A percentile compares a stretch with the other conserved stretches of the same genome.
Conservation (phyloP, 2,797 vertebrate species). For the Aphelocoma californica region DNA sequence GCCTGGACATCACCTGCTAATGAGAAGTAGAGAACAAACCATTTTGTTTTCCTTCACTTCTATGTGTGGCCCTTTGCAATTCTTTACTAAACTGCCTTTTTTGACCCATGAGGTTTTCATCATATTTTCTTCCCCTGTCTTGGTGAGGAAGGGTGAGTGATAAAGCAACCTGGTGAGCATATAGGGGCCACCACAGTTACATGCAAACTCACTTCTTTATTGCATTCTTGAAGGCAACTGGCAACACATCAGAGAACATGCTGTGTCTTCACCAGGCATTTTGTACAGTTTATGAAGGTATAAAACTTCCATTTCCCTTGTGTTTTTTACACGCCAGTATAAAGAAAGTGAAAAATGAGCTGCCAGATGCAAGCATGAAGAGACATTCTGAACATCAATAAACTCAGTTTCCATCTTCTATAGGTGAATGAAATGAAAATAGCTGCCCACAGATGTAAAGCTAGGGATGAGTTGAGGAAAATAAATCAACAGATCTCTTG, state of each 20-base stretch:
- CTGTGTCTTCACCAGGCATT: background rate
- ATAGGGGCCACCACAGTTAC: background rate
- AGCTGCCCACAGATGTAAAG: background rate
- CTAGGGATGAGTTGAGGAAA: background rate
- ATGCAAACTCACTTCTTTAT: background rate
- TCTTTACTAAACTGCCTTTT: background rate
- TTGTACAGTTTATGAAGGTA: background rate
- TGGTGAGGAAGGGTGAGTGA: background rate
- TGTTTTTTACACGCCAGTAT: background rate
- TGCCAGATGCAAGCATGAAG: background rate
- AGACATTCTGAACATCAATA: background rate
- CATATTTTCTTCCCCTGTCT: background rate
- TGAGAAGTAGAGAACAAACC: background rate
- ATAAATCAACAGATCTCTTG: background rate
- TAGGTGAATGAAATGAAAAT: background rate
- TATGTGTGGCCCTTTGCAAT: rapidly evolving
- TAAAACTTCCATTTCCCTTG: background rate
- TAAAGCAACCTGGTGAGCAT: background rate
- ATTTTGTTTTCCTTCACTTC: background rate
- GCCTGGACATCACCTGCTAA: background rate
- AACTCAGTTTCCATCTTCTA: background rate
- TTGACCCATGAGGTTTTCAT: background rate
- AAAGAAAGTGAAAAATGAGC: background rate
- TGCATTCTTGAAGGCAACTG: background rate
- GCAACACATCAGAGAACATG: background rate